Evolutionary conservation across 30 jellyfish, hydroid and myxozoan genomes (phyloP).

Genomic region (Turritopsis dohrnii): DNA sequence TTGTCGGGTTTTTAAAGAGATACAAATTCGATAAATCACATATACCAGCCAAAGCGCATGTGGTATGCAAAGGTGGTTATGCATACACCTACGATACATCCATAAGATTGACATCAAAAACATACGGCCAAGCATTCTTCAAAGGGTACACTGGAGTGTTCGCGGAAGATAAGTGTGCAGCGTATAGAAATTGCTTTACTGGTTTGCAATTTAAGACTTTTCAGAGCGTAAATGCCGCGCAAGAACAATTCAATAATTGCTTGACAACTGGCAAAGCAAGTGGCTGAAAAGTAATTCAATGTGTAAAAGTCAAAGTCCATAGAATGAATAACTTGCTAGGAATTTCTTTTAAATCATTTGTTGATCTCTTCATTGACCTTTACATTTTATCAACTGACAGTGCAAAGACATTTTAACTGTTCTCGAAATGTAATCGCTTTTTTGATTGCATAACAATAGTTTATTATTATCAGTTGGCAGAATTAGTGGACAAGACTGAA

Average conservation of each 20-base stretch:
- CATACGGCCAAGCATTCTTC: not conserved
- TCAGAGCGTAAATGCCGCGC: not conserved
- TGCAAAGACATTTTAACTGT: no score
- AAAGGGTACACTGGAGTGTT: not conserved
- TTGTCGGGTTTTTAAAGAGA: constrained; percentile 21
- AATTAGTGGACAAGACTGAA: no score
- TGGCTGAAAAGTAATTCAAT: not conserved
- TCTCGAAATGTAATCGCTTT: no score
- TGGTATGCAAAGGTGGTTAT: constrained; percentile 3
- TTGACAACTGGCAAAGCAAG: not conserved
- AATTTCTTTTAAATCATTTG: no score
- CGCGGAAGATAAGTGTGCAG: not conserved
- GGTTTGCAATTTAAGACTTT: not conserved
- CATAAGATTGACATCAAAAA: not conserved
- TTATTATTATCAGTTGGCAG: no score
- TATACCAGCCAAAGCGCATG: constrained; percentile 5
- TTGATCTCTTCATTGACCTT: no score
- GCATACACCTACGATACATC: not conserved
- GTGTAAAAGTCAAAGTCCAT: no score
- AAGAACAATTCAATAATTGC: not conserved
- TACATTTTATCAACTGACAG: no score
- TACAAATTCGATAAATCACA: constrained; percentile 11
- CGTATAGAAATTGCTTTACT: not conserved
- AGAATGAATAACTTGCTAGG: no score
- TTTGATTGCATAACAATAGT: no score